Base-by-base conservation (phyloP, 2,797 vertebrate genomes). In the Acanthopagrus latus region DNA sequence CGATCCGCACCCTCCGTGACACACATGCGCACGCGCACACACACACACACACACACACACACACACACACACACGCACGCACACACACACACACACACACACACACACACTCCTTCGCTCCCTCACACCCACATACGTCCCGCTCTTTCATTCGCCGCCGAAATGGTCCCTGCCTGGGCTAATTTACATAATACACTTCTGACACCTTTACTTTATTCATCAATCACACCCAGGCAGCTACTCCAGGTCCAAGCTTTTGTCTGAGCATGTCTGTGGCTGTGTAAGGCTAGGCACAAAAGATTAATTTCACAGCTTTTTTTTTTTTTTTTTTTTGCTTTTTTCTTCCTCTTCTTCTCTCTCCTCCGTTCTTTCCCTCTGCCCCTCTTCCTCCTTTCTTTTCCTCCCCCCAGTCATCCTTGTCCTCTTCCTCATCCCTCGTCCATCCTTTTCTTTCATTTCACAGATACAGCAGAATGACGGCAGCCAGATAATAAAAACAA, bases 191-290 rank as follows among this genome's bases (percentile, higher is more conserved):
- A 98, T 98, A 99, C 97, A 98, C 97, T 98, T 98, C 97, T 98
- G 97, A 99, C 98, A 99, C 98, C 97, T 99, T 99, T 98, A 99
- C 97, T 98, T 99, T 97, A 97, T 97, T 98, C 98, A 99, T 99
- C 98, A 99, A 99, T 99, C 98, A 99, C 96, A 71, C 95, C 81
- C 87, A 89, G 92, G 91, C 92, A 96, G 97, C 97, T 97, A 97
- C 97, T 97, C 96, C 96, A 96, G 97, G 97, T 97, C 97, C 94
- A 91, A 96, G 91, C 97, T 97, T 98, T 97, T 97, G 97, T 99
- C 97, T 99, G 97, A 97, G 97, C 97, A 96, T 98, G 98, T 98
- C 97, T 87, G 86, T 95, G 96, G 96, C 97, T 97, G 97, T 97
- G 98, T 97, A 97, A 98, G 96, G 96, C 97, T 96, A 95, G 94